Percentiles rank a stretch among this genome's conserved stretches.
Conservation (phyloP, 2,113 vertebrate genomes). For the Junco hyemalis region DNA sequence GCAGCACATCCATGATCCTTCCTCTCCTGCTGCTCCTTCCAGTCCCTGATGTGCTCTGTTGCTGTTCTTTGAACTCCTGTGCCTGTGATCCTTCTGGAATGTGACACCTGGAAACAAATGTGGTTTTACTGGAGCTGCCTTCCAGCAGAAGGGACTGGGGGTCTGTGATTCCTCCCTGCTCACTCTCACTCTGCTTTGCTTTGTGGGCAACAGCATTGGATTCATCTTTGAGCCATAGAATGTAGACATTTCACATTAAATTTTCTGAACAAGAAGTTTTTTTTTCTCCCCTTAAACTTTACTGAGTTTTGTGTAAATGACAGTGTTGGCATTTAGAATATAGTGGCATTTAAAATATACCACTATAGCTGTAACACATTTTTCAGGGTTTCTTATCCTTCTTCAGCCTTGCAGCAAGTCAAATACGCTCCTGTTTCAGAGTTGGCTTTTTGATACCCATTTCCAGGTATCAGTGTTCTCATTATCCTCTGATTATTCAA, state of each 20-base stretch:
- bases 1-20: not conserved
- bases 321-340: not conserved
- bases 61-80: not conserved
- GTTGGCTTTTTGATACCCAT: not conserved
- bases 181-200: not conserved
- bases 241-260: not conserved
- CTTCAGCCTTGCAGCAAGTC: not conserved
- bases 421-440: fast-evolving
- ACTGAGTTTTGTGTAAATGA: not conserved
- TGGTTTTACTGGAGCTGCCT: not conserved
- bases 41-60: not conserved
- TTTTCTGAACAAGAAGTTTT: not conserved
- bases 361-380: not conserved
- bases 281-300: not conserved
- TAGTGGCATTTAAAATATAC: not conserved
- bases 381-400: not conserved
- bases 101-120: fast-evolving
- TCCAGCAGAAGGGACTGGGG: not conserved
- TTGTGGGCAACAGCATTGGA: not conserved
- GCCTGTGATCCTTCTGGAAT: not conserved
- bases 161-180: not conserved
- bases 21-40: not conserved
- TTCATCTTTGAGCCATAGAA: not conserved
- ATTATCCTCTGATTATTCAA: constrained; percentile 7
- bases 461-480: constrained; percentile 4